Evolutionary conservation across 2,797 vertebrate species (phyloP), one percentile per base, ranked within the genome.

Genomic region (Sebastes oblongus): DNA sequence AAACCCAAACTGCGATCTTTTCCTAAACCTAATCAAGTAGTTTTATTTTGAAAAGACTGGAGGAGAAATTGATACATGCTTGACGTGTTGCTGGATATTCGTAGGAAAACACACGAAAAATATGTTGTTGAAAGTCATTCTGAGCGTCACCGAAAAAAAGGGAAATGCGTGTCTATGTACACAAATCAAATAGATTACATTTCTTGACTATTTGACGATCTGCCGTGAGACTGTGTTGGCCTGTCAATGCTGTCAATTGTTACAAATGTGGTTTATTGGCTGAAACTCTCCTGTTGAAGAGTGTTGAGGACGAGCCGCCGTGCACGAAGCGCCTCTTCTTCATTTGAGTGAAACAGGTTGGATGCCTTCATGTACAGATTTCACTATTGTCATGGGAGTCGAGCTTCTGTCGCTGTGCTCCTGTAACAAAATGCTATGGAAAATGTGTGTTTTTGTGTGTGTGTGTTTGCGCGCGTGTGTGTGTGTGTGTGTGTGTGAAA

Each of bases 361-460:
- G 72, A 66, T 55, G 68, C 76, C 83, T 88, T 87, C 46, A 81
- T 72, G 75, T 65, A 39, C 52, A 60, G 25, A 72, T 78, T 79
- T 81, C 66, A 18, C 66, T 20, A 46, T 72, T 61, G 81, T 84
- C 86, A 72, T 24, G 81, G 80, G 83, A 91, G 77, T 70, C 39
- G 42, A 83, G 77, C 69, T 55, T 75, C 30, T 58, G 80, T 72
- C 22, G 29, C 52, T 75, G 66, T 72, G 56, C 77, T 83, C 65
- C 61, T 46, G 82, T 84, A 84, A 88, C 77, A 71, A 86, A 91
- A 79, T 56, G 58, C 66, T 62, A 16, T 36, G n/a, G 18, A 52
- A 52, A n/a, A n/a, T 42, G 39, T 42, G 36, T 39, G 36, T 39
- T 10, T 32, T 1, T 66, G 27, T 42, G 39, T 42, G 36, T 39